phyloP scores from a whole-genome alignment of 2,888 invertebrate species.

The Plebejus melissa region DNA sequence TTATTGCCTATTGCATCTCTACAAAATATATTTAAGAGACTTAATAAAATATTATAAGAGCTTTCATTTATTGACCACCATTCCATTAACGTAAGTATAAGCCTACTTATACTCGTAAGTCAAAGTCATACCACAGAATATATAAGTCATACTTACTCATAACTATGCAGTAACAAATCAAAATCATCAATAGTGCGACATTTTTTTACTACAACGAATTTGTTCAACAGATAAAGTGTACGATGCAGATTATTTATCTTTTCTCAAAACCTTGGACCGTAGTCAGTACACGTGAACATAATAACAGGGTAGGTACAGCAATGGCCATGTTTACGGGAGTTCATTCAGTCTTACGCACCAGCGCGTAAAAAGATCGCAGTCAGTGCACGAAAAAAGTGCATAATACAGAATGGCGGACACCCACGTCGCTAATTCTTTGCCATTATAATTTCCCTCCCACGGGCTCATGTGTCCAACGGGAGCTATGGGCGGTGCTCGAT shows the following conservation, averaged over 20 bases:
- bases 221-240: not conserved
- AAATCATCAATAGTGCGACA: not conserved
- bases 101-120: too few relatives aligned
- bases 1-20: too few relatives aligned
- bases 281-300: not conserved
- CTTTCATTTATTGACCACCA: too few relatives aligned
- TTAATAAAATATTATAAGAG: too few relatives aligned
- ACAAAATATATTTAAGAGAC: too few relatives aligned
- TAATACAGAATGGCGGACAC: slow-evolving; percentile 66
- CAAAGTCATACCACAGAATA: too few relatives aligned
- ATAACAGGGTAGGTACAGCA: slow-evolving; percentile 22
- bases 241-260: not conserved
- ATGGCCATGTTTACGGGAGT: slow-evolving; percentile 51
- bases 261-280: not conserved
- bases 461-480: slow-evolving; percentile 69
- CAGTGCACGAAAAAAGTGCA: slow-evolving; percentile 54
- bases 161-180: not conserved
- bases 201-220: not conserved
- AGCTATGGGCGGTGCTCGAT: slow-evolving; percentile 60
- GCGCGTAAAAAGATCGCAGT: slow-evolving; percentile 48
- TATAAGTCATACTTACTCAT: too few relatives aligned
- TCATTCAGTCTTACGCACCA: slow-evolving; percentile 63
- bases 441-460: slow-evolving; percentile 66
- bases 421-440: slow-evolving; percentile 66
- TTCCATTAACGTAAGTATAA: too few relatives aligned